Evolutionary conservation across 2,888 invertebrate species (phyloP).

Genomic region (Scaptomyza parva): DNA sequence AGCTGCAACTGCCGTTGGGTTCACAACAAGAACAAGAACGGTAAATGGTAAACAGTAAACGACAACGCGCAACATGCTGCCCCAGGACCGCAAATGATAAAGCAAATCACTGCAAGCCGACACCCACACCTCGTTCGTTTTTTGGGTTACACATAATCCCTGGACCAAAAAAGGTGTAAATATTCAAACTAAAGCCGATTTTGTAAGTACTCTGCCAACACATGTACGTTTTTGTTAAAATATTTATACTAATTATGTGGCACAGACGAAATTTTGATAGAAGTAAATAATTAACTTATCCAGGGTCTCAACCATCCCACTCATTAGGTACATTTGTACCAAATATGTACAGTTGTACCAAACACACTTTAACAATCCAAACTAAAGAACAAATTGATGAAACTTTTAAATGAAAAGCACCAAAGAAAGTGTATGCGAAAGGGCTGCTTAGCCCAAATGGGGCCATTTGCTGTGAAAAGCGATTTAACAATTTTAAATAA

Average conservation of each 20-base stretch:
- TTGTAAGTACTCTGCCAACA: background rate
- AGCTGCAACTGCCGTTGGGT: conserved; percentile 56
- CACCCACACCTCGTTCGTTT: conserved; percentile 11
- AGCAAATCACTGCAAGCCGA: conserved; percentile 51
- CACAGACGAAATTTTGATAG: no score
- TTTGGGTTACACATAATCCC: background rate
- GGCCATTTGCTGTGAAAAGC: conserved; percentile 49
- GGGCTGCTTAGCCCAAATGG: conserved; percentile 41
- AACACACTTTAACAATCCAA: background rate
- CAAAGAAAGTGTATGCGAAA: conserved; percentile 8
- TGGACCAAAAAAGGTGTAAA: background rate
- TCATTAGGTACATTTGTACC: no score
- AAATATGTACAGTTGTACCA: no score
- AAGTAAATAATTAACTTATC: no score
- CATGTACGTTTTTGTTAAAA: background rate
- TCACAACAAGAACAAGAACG: conserved; percentile 17
- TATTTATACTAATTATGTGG: background rate
- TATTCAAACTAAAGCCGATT: background rate
- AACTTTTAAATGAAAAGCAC: background rate
- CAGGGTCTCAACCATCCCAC: background rate
- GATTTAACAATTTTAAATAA: conserved; percentile 79
- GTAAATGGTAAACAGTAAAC: conserved; percentile 18
- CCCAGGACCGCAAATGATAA: conserved; percentile 64
- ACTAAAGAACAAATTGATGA: background rate
- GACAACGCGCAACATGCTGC: conserved; percentile 42